A percentile compares a stretch with the other conserved stretches of the same genome.
Conservation (phyloP, 1,140 invertebrate species). For the Drosophila oshimai region DNA sequence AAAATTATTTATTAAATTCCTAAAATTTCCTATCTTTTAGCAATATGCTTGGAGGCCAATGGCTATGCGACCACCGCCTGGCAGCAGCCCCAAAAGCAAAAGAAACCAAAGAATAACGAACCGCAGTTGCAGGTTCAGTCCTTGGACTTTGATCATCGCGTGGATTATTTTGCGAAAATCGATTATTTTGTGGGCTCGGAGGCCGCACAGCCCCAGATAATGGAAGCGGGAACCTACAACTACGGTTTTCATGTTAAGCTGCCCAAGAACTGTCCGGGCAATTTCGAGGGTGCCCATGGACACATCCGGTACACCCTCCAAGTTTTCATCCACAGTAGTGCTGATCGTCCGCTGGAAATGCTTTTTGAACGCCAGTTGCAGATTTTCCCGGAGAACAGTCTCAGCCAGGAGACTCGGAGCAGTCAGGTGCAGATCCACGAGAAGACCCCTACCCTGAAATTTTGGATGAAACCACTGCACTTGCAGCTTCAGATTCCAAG, state of each 20-base stretch:
- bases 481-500: conserved; percentile 60
- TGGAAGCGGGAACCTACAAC: conserved; percentile 83
- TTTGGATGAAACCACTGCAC: conserved; percentile 62
- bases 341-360: conserved; percentile 86
- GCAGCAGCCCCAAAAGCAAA: conserved; percentile 38
- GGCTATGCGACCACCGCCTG: conserved; percentile 61
- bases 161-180: conserved; percentile 72
- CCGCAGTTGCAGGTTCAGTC: conserved; percentile 3
- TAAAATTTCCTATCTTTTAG: conserved; percentile 14
- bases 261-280: conserved; percentile 86
- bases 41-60: conserved; percentile 57
- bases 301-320: conserved; percentile 87
- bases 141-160: conserved; percentile 44
- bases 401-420: conserved; percentile 56
- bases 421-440: conserved; percentile 36
- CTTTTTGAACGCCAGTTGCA: conserved; percentile 86
- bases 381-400: conserved; percentile 86
- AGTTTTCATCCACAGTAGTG: conserved; percentile 86
- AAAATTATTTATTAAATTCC: too few species aligned
- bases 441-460: conserved; percentile 37
- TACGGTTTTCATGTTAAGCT: conserved; percentile 85
- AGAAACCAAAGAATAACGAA: conserved; percentile 22
- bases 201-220: conserved; percentile 42
- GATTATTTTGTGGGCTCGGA: conserved; percentile 79
- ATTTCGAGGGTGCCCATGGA: conserved; percentile 88